These are phyloP conservation scores for Morpho deidamia DNA, from an alignment of 2,888 invertebrate species.

Conservation along the genomic window DNA sequence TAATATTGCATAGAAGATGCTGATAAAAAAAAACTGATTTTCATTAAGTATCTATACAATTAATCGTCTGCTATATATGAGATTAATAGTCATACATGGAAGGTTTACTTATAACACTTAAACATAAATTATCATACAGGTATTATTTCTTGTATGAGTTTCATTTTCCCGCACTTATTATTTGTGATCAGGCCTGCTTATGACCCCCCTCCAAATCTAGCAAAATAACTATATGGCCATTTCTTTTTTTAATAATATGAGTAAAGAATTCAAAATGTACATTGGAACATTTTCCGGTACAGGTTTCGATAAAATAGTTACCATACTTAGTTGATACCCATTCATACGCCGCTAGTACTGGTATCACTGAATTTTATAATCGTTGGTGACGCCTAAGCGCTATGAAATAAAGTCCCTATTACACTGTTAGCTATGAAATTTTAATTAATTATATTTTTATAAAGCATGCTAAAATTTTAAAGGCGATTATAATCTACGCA, in stretches of 20 bases:
- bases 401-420: slow-evolving; percentile 2
- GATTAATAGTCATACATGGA: too few species aligned
- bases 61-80: too few species aligned
- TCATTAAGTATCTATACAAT: too few species aligned
- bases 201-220: too few species aligned
- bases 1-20: too few species aligned
- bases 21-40: too few species aligned
- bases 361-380: slow-evolving; percentile 2
- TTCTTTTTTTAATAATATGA: too few species aligned
- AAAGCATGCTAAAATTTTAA: neutral
- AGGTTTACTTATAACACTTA: too few species aligned
- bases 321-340: slow-evolving; percentile 1
- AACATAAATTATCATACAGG: too few species aligned
- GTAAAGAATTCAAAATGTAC: neutral
- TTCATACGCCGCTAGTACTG: neutral
- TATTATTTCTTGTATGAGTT: too few species aligned
- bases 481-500: neutral
- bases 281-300: neutral
- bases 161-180: too few species aligned
- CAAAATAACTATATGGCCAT: neutral
- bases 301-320: slow-evolving; percentile 1
- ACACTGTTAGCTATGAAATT: slow-evolving; percentile 21
- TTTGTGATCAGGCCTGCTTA: too few species aligned
- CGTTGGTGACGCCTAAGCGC: slow-evolving; percentile 1
- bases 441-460: neutral